Evolutionary conservation across 1,140 invertebrate genomes (phyloP).

Genomic region (Drosophila funebris): DNA sequence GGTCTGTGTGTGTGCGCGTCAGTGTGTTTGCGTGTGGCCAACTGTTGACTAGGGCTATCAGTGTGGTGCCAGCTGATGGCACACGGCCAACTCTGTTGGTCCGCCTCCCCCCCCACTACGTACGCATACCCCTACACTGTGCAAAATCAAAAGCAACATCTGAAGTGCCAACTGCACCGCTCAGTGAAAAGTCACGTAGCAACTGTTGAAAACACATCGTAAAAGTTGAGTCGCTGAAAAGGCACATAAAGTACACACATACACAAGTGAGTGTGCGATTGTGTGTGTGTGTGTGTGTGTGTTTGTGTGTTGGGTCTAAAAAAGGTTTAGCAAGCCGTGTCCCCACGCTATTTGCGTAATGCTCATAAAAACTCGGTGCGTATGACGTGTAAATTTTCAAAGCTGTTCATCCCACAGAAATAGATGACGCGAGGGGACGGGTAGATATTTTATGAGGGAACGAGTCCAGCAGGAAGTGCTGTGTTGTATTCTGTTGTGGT

Average conservation of each 20-base stretch:
- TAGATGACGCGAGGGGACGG: neutral
- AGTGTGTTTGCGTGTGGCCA: conserved; percentile 41
- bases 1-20: conserved; percentile 5
- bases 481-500: conserved; percentile 53
- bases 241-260: conserved; percentile 47
- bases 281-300: neutral
- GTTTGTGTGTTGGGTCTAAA: conserved; percentile 6
- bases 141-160: conserved; percentile 51
- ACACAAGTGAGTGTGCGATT: neutral
- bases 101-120: neutral
- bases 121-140: neutral
- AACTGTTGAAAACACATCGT: conserved; percentile 79
- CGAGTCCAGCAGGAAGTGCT: conserved; percentile 54
- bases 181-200: conserved; percentile 76
- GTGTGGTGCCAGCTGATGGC: conserved; percentile 25
- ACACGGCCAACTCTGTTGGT: neutral
- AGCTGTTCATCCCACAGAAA: conserved; percentile 51
- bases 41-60: conserved; percentile 73
- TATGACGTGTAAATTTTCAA: conserved; percentile 79
- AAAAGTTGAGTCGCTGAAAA: conserved; percentile 69
- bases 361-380: conserved; percentile 64
- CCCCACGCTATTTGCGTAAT: conserved; percentile 31
- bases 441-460: conserved; percentile 66
- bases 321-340: conserved; percentile 53
- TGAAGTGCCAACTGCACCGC: conserved; percentile 57